phyloP scores from a whole-genome alignment of 1,140 invertebrate species.

The Listronotus oregonensis region DNA sequence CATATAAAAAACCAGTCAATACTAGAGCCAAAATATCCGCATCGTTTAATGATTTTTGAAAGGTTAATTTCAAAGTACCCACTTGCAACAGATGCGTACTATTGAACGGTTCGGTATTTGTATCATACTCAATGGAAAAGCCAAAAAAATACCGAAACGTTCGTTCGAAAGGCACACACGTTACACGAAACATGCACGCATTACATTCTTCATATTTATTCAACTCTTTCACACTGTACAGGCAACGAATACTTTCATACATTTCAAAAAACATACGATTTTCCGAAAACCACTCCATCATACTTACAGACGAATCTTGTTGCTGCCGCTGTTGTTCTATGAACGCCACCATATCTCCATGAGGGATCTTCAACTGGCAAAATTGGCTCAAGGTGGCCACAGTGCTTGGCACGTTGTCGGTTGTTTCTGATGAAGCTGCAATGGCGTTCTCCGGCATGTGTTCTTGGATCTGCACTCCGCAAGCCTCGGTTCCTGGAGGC shows the following conservation, averaged over 20 bases:
- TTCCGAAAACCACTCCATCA: constrained; percentile 2
- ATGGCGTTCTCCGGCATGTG: not conserved
- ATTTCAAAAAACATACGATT: constrained; percentile 2
- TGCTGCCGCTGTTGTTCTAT: not conserved
- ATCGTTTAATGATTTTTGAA: not conserved
- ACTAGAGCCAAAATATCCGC: not conserved
- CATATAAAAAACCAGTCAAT: not conserved
- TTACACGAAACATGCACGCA: not conserved
- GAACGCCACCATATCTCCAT: no score
- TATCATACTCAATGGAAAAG: no score
- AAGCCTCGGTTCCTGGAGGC: not conserved
- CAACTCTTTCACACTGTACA: no score
- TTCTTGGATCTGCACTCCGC: not conserved
- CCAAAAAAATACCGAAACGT: no score
- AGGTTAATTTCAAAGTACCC: no score
- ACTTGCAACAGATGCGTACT: no score
- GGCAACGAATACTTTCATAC: not conserved
- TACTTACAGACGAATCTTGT: not conserved
- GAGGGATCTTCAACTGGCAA: not conserved
- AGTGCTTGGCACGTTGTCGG: not conserved
- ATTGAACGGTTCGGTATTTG: no score
- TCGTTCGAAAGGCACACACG: not conserved
- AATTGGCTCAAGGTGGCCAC: not conserved
- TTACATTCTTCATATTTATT: not conserved
- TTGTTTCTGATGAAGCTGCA: not conserved